Base-by-base conservation (phyloP, 1,140 invertebrate species). In the Ips nitidus region DNA sequence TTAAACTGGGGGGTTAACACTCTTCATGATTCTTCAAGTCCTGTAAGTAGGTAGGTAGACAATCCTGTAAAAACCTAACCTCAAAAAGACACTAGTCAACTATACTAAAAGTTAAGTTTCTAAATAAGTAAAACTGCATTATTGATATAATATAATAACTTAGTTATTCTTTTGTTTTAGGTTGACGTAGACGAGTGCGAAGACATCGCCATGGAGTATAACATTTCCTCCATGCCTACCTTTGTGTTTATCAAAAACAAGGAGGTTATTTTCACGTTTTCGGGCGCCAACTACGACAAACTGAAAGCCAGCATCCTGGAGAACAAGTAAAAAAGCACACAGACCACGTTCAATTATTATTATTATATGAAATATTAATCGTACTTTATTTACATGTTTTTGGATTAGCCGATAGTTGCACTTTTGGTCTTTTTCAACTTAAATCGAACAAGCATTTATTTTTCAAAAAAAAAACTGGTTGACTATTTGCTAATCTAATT, bases 171-270 rank as follows among this genome's bases (percentile, higher is more conserved):
- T 40, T 58, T 47, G 41, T 85, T 83, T n/a, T 78, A 95, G 93
- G 88, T 95, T 37, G 94, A 97, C 82, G 94, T 98, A 1, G 95
- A 98, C 77, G 91, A 95, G 73, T 88, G 88, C 77, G 93, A 94
- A 78, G 93, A 94, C 36, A 82, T 96, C 60, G 91, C 91, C 5
- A 82, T 84, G 59, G 85, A 91, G 64, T 95, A 94, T 81, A 86
- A 90, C 72, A 90, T 98, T 73, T 85, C 85, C 71, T 93, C 92
- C 58, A 97, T 97, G 94, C 95, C 95, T 52, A 97, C 95, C 1
- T 98, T 98, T 80, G 81, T 96, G 38, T 95, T 97, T 80, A 83
- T 97, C 71, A 97, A 95, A 82, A 88, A 89, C 74, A 83, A 84
- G 43, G 76, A 87, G 77, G 86, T 88, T 79, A 84, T 93, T 41